Evolutionary conservation across 2,797 vertebrate genomes (phyloP).

Genomic region (Amniataba percoides): DNA sequence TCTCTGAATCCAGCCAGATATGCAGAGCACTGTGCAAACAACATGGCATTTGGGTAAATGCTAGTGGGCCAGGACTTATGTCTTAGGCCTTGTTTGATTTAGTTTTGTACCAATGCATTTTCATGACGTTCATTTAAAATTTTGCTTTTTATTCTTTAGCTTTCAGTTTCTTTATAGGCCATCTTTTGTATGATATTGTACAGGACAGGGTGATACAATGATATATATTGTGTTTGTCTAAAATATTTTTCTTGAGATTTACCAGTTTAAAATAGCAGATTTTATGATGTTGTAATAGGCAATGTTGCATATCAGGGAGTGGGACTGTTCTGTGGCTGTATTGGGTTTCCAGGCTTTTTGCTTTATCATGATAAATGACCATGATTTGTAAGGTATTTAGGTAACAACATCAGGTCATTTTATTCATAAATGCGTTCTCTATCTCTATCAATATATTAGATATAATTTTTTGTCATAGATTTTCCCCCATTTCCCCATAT

Average conservation of each 20-base stretch:
- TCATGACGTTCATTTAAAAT: not conserved
- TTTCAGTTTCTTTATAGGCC: not conserved
- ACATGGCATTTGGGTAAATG: slow-evolving; percentile 36
- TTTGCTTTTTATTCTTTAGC: slow-evolving; percentile 1
- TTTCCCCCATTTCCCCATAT: not conserved
- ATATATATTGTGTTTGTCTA: not conserved
- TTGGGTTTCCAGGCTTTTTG: not conserved
- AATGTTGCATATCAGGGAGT: not conserved
- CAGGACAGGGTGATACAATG: not conserved
- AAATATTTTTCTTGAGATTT: not conserved
- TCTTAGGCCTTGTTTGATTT: slow-evolving; percentile 9
- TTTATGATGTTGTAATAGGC: not conserved
- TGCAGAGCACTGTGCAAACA: slow-evolving; percentile 47
- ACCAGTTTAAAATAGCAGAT: not conserved
- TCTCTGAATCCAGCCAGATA: slow-evolving; percentile 46
- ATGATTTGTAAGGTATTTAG: not conserved
- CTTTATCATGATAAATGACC: slow-evolving; percentile 5
- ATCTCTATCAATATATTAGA: not conserved
- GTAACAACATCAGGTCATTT: not conserved
- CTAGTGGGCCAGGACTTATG: not conserved
- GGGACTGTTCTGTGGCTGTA: not conserved
- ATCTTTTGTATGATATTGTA: not conserved
- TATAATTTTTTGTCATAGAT: not conserved
- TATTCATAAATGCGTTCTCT: not conserved
- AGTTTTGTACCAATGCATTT: not conserved